Conservation (phyloP, 2,888 invertebrate species). For the Philereme transversata region DNA sequence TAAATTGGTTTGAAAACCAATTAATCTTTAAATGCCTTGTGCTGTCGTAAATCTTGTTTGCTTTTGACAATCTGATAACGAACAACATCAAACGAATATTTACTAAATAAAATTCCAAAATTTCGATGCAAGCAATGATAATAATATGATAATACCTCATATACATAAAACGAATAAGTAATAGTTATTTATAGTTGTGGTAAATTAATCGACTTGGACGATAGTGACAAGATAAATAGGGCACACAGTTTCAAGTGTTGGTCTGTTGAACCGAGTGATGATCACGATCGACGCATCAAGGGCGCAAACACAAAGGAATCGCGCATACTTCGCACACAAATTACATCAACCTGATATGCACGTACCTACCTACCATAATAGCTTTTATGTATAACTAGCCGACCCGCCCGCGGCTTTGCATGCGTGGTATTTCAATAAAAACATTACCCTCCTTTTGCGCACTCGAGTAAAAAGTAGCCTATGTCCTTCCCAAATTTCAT, state of each 20-base stretch:
- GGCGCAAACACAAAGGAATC: conserved; percentile 51
- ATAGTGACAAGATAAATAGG: conserved; percentile 13
- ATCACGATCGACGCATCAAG: conserved; percentile 55
- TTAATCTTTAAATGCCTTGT: conserved; percentile 21
- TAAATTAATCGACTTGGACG: too few species aligned
- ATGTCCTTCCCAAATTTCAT: too few species aligned
- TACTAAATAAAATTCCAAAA: too few species aligned
- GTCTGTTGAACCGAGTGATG: conserved; percentile 54
- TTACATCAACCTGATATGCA: conserved; percentile 24
- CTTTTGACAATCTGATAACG: conserved; percentile 7
- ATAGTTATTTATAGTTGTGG: too few species aligned
- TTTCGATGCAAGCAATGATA: too few species aligned
- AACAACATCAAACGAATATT: background rate
- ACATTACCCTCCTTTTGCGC: too few species aligned
- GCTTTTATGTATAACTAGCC: conserved; percentile 15
- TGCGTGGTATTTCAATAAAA: too few species aligned
- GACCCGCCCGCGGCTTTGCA: too few species aligned
- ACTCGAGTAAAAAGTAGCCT: too few species aligned
- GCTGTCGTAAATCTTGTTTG: conserved; percentile 10
- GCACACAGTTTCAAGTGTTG: conserved; percentile 39
- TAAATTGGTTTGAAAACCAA: conserved; percentile 29
- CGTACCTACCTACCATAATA: background rate
- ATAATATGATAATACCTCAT: too few species aligned
- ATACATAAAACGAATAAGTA: too few species aligned
- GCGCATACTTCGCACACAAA: conserved; percentile 42